phyloP scores from a whole-genome alignment of 2,113 vertebrate species.

The Azemiops feae region DNA sequence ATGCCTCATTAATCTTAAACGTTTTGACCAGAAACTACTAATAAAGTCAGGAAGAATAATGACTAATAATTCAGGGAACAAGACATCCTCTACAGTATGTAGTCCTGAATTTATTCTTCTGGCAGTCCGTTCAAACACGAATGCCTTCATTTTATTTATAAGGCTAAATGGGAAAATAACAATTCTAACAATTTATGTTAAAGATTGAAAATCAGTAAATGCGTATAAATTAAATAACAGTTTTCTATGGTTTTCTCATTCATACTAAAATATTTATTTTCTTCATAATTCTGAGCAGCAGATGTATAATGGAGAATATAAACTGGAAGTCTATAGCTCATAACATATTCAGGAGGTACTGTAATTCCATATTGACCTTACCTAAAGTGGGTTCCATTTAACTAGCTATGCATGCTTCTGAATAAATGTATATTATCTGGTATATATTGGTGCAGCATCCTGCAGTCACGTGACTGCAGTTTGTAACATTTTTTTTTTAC shows the following conservation, averaged over 20 bases:
- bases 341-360: not conserved
- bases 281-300: constrained; percentile 12
- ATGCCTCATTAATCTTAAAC: constrained; percentile 68
- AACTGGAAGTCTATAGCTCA: not conserved
- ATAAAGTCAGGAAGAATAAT: constrained; percentile 69
- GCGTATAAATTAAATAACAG: not conserved
- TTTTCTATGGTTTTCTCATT: not conserved
- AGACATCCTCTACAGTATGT: not conserved
- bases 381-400: not conserved
- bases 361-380: not conserved
- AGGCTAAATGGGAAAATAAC: constrained; percentile 16
- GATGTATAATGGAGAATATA: constrained; percentile 19
- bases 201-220: constrained; percentile 12
- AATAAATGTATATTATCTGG: not conserved
- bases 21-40: constrained; percentile 51
- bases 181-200: constrained; percentile 9
- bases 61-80: constrained; percentile 58
- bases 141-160: constrained; percentile 28
- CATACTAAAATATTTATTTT: constrained; percentile 4
- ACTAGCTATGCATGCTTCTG: not conserved
- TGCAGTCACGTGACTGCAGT: not conserved
- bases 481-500: not conserved
- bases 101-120: constrained; percentile 34
- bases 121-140: constrained; percentile 9
- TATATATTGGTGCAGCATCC: not conserved